Evolutionary conservation across 2,797 vertebrate species (phyloP).

Genomic region (Orestias chungarensis): DNA sequence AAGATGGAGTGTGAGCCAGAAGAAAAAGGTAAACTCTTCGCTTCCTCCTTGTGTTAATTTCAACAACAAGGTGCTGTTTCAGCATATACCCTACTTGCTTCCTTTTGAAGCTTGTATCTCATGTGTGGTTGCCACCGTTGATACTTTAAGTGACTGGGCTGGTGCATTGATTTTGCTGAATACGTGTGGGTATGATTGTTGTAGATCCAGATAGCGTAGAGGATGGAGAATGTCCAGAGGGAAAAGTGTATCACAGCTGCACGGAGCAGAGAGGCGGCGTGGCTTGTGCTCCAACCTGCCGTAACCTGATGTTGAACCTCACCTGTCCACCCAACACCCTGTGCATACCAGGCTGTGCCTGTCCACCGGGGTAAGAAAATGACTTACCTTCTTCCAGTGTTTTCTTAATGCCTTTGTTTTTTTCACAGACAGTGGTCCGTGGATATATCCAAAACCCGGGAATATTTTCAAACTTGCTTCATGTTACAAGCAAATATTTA

Average conservation of each 20-base stretch:
- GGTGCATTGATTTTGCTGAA: conserved; percentile 42
- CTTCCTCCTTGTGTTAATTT: conserved; percentile 38
- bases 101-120: conserved; percentile 61
- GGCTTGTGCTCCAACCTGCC: conserved; percentile 92
- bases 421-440: background rate
- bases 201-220: conserved; percentile 82
- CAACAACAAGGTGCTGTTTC: conserved; percentile 68
- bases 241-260: conserved; percentile 95
- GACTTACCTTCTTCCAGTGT: conserved; percentile 2
- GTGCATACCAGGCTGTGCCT: conserved; percentile 94
- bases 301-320: conserved; percentile 96
- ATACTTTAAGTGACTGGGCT: conserved; percentile 39
- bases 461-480: background rate
- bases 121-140: conserved; percentile 45
- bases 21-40: conserved; percentile 78
- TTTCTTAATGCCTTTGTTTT: background rate
- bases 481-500: background rate
- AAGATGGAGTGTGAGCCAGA: conserved; percentile 84
- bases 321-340: conserved; percentile 92
- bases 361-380: conserved; percentile 87
- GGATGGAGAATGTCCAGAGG: conserved; percentile 87
- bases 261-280: conserved; percentile 87
- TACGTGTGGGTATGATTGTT: conserved; percentile 8
- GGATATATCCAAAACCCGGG: background rate
- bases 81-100: conserved; percentile 51